Evolutionary conservation across 1,140 invertebrate genomes (phyloP).

Genomic region (Lasaia peninsularis): DNA sequence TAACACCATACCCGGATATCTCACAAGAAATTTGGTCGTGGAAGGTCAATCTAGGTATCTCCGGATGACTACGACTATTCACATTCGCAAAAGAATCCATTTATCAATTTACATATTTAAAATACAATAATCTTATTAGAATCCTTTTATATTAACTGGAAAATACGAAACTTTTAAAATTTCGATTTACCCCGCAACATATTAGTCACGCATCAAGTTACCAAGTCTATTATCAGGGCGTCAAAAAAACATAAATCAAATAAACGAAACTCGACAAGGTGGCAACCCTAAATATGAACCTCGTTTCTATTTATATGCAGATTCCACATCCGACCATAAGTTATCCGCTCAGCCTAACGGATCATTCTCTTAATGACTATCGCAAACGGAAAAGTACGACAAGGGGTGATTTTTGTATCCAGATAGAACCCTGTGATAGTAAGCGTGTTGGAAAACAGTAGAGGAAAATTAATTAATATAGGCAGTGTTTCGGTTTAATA

Average conservation of each 20-base stretch:
- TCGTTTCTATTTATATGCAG: conserved; percentile 73
- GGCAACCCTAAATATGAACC: conserved; percentile 37
- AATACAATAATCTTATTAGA: too few relatives aligned
- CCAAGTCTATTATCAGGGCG: background rate
- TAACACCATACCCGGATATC: too few relatives aligned
- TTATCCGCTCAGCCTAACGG: conserved; percentile 64
- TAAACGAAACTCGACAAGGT: background rate
- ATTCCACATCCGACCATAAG: conserved; percentile 70
- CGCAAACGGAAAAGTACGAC: conserved; percentile 58
- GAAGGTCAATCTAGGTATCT: too few relatives aligned
- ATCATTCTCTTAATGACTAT: conserved; percentile 68
- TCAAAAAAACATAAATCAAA: background rate
- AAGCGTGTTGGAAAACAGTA: conserved; percentile 41
- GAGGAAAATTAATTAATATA: conserved; percentile 64
- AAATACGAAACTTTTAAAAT: too few relatives aligned
- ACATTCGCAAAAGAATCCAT: too few relatives aligned
- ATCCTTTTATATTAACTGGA: too few relatives aligned
- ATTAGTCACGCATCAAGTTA: too few relatives aligned
- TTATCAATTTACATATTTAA: too few relatives aligned
- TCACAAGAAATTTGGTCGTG: too few relatives aligned
- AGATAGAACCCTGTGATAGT: conserved; percentile 46
- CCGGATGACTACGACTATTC: too few relatives aligned
- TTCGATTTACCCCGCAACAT: too few relatives aligned
- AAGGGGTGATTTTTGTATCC: conserved; percentile 48
- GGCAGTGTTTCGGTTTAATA: conserved; percentile 56